Percentiles rank a stretch among this genome's conserved stretches.
phyloP scores from a whole-genome alignment of 2,888 invertebrate genomes.

The Beris chalybata region DNA sequence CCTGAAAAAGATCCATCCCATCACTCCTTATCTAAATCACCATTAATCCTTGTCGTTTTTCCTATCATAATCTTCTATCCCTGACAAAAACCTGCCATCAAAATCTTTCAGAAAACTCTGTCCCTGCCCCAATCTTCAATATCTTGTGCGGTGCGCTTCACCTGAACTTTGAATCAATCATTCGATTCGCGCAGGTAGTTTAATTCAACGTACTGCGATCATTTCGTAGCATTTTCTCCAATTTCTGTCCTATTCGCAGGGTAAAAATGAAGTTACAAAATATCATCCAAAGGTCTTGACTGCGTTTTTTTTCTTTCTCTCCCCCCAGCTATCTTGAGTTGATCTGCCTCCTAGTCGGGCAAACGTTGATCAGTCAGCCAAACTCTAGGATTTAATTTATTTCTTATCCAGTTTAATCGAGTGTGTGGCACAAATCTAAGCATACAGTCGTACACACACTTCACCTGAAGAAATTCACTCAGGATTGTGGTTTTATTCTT shows the following conservation, averaged over 20 bases:
- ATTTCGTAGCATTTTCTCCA: too few species aligned
- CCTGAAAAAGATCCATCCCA: background rate
- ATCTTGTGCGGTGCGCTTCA: conserved; percentile 5
- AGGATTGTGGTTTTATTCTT: background rate
- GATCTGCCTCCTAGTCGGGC: conserved; percentile 21
- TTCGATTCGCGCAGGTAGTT: background rate
- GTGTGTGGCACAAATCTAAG: background rate
- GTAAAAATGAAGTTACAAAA: too few species aligned
- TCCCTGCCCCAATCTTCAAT: conserved; percentile 21
- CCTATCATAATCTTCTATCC: conserved; percentile 22
- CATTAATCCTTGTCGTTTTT: conserved; percentile 24
- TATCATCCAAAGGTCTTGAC: background rate
- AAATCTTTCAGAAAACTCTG: background rate
- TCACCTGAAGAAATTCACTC: conserved; percentile 9
- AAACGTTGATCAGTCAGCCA: conserved; percentile 3
- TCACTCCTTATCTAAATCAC: conserved; percentile 4
- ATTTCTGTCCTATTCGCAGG: too few species aligned
- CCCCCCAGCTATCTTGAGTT: conserved; percentile 16
- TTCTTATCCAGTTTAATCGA: conserved; percentile 13
- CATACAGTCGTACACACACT: background rate
- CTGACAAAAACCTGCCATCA: conserved; percentile 7
- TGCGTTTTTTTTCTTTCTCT: background rate
- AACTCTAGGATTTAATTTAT: background rate
- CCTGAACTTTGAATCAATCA: conserved; percentile 21
- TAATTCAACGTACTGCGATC: too few species aligned